Base-by-base conservation (phyloP, 2,113 vertebrate species). In the Rallus limicola region DNA sequence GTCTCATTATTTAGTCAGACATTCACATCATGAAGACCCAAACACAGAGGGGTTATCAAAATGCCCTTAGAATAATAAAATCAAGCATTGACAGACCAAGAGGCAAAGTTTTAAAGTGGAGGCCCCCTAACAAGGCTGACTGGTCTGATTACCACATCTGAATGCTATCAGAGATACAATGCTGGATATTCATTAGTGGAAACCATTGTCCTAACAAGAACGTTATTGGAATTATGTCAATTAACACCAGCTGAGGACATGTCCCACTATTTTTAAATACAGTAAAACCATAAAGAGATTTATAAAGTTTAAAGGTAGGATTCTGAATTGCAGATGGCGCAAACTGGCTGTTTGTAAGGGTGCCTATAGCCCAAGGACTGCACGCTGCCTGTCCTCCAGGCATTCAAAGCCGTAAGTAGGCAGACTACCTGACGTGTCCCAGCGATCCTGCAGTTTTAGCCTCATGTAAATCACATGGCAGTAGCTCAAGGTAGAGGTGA, bases 101-200 rank as follows among this genome's bases (percentile, higher is more conserved):
- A 93, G 44, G 62, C 69, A 96, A 96, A 96, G 95, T 97, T 96
- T 96, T 86, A 96, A 96, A 96, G 92, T 71, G 88, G 53, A 96
- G 80, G 80, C 88, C 93, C 88, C 90, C 83, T 88, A 95, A 97
- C 83, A 95, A 96, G 90, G 65, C 80, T 82, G 90, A 4, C 62
- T 84, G 91, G 65, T 84, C 88, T 91, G 92, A 96, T 92, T 91
- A 94, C 86, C 91, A 91, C 88, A 91, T 96, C 92, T 93, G 89
- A 96, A 92, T 72, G 78, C 81, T 76, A 72, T 69, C 42, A 40
- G 69, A 94, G 80, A 58, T 68, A 88, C 53, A 86, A 77, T 60
- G 64, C 82, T 75, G 83, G 92, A 86, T 82, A 71, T 83, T 93
- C 93, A 67, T 92, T 82, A 95, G 86, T 13, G 52, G 83, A 94